A percentile compares a stretch with the other conserved stretches of the same genome.
Conservation (phyloP, 2,113 vertebrate genomes). For the Megalops atlanticus region DNA sequence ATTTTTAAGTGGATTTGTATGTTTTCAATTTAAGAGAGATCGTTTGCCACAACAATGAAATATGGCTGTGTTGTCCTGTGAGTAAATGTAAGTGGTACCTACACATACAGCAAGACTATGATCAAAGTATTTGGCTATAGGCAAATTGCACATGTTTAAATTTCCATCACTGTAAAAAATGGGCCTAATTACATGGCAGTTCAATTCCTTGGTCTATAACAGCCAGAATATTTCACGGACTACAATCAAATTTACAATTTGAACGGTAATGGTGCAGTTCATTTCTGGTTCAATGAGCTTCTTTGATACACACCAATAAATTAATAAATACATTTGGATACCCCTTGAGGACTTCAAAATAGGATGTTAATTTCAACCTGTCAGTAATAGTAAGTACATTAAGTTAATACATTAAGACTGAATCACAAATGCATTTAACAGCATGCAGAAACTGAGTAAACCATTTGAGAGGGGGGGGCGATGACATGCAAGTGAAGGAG, state of each 20-base stretch:
- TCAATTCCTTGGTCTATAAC: not conserved
- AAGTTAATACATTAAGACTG: slow-evolving; percentile 28
- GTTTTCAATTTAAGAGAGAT: not conserved
- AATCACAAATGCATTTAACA: not conserved
- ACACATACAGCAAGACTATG: not conserved
- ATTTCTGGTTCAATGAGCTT: not conserved
- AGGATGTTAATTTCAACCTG: not conserved
- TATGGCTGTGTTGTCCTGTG: not conserved
- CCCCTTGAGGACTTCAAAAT: not conserved
- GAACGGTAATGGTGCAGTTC: not conserved
- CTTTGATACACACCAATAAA: not conserved
- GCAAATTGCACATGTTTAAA: not conserved
- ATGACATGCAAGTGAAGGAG: not conserved
- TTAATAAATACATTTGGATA: not conserved
- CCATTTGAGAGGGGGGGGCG: not conserved
- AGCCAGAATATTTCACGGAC: not conserved
- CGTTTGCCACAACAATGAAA: not conserved
- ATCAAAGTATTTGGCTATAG: not conserved
- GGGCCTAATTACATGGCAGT: not conserved
- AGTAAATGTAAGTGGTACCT: not conserved
- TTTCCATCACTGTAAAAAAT: not conserved
- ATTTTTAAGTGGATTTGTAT: not conserved
- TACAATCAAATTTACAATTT: not conserved
- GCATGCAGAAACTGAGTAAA: not conserved
- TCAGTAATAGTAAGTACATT: slow-evolving; percentile 10